These are phyloP conservation scores for Cyanoliseus patagonus DNA, from an alignment of 2,113 vertebrate genomes.

Conservation along the genomic window DNA sequence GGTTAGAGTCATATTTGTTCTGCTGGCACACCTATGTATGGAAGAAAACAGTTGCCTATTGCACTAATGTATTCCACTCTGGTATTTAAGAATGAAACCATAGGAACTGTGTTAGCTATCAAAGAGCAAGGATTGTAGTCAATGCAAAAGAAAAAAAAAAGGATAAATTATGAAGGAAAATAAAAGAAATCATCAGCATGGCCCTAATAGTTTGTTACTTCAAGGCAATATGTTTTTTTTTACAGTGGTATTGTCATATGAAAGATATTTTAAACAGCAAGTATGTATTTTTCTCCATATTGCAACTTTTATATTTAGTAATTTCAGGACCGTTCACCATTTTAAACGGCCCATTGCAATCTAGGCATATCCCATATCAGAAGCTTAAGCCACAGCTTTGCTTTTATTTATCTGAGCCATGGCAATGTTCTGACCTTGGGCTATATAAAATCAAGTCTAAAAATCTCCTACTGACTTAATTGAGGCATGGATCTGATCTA, in stretches of 20 bases:
- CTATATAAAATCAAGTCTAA: not conserved
- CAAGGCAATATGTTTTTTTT: not conserved
- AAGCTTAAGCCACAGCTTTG: not conserved
- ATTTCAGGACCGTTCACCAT: not conserved
- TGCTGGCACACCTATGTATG: not conserved
- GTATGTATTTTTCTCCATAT: not conserved
- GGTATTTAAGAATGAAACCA: not conserved
- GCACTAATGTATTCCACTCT: not conserved
- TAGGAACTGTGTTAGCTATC: not conserved
- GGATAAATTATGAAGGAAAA: not conserved
- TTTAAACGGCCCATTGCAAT: not conserved
- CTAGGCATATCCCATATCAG: not conserved
- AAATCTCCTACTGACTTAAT: not conserved
- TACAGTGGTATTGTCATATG: too few species aligned
- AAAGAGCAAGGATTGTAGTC: not conserved
- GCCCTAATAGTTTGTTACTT: not conserved
- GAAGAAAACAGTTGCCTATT: not conserved
- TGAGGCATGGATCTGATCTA: not conserved
- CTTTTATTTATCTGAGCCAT: not conserved
- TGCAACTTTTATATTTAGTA: not conserved
- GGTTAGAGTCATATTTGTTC: not conserved
- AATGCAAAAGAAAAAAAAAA: not conserved
- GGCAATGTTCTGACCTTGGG: not conserved
- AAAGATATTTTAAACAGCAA: not conserved
- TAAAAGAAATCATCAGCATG: not conserved